phyloP scores from a whole-genome alignment of 2,113 vertebrate genomes.

The Craseonycteris thonglongyai region DNA sequence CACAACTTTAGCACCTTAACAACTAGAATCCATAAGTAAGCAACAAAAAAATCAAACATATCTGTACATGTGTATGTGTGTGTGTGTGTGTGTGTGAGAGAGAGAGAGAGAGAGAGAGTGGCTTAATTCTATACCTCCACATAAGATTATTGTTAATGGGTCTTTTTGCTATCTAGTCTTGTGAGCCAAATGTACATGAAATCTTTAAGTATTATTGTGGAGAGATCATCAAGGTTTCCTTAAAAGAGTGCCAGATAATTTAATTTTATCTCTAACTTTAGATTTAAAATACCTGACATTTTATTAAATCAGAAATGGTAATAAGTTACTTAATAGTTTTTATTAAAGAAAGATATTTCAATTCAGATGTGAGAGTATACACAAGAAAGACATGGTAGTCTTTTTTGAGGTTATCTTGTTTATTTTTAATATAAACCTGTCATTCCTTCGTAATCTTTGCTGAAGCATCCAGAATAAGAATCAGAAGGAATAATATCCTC shows the following conservation, averaged over 20 bases:
- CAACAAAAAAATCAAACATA: not conserved
- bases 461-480: conserved; percentile 9
- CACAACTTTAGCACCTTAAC: not conserved
- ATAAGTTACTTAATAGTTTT: not conserved
- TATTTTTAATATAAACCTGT: conserved; percentile 17
- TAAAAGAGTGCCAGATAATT: not conserved
- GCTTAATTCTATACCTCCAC: not conserved
- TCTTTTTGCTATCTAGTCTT: not conserved
- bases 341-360: conserved; percentile 19
- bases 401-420: not conserved
- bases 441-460: not conserved
- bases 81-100: not conserved
- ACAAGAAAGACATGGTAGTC: not conserved
- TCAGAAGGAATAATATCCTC: conserved; percentile 6
- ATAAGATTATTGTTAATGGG: not conserved
- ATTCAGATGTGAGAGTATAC: not conserved
- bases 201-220: not conserved
- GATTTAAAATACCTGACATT: not conserved
- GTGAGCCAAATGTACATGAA: not conserved
- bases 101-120: conserved; percentile 1
- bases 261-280: not conserved
- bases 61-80: not conserved
- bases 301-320: conserved; percentile 18
- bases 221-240: conserved; percentile 13
- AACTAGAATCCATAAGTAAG: not conserved